Base-by-base conservation (phyloP, 2,888 invertebrate species). In the Punctoribates punctum region DNA sequence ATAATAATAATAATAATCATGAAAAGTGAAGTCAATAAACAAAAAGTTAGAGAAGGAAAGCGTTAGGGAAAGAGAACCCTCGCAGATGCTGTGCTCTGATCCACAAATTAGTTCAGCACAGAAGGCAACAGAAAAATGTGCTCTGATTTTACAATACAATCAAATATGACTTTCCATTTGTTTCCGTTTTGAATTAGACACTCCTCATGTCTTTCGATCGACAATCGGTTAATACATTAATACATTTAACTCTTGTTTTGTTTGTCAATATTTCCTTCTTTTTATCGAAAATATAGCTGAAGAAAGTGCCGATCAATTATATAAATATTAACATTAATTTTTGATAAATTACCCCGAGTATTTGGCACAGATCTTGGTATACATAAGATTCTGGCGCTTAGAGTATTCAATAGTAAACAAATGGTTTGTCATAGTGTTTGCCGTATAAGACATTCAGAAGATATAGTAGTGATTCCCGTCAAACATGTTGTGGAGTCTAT, bases 91-190 rank as follows among this genome's bases (percentile, higher is more conserved):
- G 29, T 65, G 29, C 27, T 29, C 34, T 29, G 57, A 57, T 57
- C 57, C 57, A 57, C 65, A 65, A 65, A 65, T 65, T 29, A 29
- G 15, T 65, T 29, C 11, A 6, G 3, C 3, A 65, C 34, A 23
- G 4, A 17, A 9, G 17, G 1, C 17, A n/a, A 29, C 29, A 8
- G 27, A 29, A 29, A 65, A 65, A 65, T 29, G 15, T 11, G 29
- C 23, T 65, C 23, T 65, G 65, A 65, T 65, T 65, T 65, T 65
- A n/a, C 65, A 65, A 65, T 65, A 15, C 3, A 65, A 65, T 65
- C 27, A 65, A 65, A 29, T 65, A 34, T 65, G 65, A 65, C 65
- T 65, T 65, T 57, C 23, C 65, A 20, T 20, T 65, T 25, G 34
- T 65, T 65, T 65, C 65, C 65, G 65, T 65, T 65, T 65, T 29